Base-by-base conservation (phyloP, 1,140 invertebrate species). In the Procambarus clarkii region DNA sequence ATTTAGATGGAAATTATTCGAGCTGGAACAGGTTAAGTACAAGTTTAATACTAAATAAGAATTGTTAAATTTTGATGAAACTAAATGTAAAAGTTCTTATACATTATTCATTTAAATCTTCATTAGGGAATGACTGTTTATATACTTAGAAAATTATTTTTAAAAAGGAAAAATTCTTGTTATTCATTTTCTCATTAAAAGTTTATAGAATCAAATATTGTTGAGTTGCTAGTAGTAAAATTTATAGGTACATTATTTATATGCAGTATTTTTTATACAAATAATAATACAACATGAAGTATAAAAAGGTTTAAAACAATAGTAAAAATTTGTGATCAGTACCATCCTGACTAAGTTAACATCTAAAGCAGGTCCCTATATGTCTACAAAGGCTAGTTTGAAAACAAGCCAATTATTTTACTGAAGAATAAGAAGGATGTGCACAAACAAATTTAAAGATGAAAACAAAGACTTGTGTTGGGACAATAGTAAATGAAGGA, bases 381-480 rank as follows among this genome's bases (percentile, higher is more conserved):
- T 44, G 71, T 64, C 88, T 90, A 90, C 88, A 76, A 74, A 90
- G 74, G 88, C 80, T 69, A 77, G 71, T 74, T 46, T 84, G 69
- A 78, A 71, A 78, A 83, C 71, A 78, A 90, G 88, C 74, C 81
- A 90, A 90, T 77, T 24, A 77, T 50, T 60, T 81, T 69, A 58
- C 58, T 46, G 50, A 84, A 83, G 80, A 83, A 83, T 84, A 90
- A 76, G 79, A 88, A 84, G 71, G 81, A 84, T 58, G 81, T 84
- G 88, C 88, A 90, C 80, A 90, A 90, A 84, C 71, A 83, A 90
- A 54, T 69, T 76, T 84, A n/a, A 90, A 83, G 60, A 71, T 60
- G 71, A 84, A 77, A 77, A 58, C 50, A 90, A 90, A 84, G 60
- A 58, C 34, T 71, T 48, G 76, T 84, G 76, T 84, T 84, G 81